Evolutionary conservation across 2,888 invertebrate species (phyloP).

Genomic region (Agapostemon virescens): DNA sequence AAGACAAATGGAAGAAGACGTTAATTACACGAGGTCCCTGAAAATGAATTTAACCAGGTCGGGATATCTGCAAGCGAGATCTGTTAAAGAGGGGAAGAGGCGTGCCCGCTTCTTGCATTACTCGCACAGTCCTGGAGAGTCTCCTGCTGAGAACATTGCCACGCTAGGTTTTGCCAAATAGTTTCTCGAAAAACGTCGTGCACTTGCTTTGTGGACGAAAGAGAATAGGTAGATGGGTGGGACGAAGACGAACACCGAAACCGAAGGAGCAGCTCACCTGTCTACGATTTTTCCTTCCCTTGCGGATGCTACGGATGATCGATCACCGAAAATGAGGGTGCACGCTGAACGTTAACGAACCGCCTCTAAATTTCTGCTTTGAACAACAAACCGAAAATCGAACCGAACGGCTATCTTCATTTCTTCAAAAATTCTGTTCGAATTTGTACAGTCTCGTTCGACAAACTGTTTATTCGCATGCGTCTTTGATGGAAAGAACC

Average conservation of each 20-base stretch:
- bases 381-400: slow-evolving; percentile 21
- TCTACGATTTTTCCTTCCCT: slow-evolving; percentile 46
- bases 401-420: neutral
- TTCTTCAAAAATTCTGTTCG: too few species aligned
- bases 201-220: slow-evolving; percentile 46
- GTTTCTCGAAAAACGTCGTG: slow-evolving; percentile 55
- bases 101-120: slow-evolving; percentile 67
- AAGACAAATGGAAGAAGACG: slow-evolving; percentile 65
- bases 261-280: slow-evolving; percentile 60
- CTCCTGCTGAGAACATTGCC: slow-evolving; percentile 56
- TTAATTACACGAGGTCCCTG: slow-evolving; percentile 62
- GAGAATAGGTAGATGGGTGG: slow-evolving; percentile 43
- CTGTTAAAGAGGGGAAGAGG: slow-evolving; percentile 60
- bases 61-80: slow-evolving; percentile 61
- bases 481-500: too few species aligned
- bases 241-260: slow-evolving; percentile 27
- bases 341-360: slow-evolving; percentile 45
- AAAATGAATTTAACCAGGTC: slow-evolving; percentile 61
- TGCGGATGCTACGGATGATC: slow-evolving; percentile 59
- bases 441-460: too few species aligned
- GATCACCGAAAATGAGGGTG: slow-evolving; percentile 63
- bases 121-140: slow-evolving; percentile 26
- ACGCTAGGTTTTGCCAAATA: slow-evolving; percentile 45
- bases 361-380: slow-evolving; percentile 52
- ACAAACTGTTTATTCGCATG: too few species aligned